Conservation (phyloP, 1,140 invertebrate species). For the Dendroctonus ponderosae region DNA sequence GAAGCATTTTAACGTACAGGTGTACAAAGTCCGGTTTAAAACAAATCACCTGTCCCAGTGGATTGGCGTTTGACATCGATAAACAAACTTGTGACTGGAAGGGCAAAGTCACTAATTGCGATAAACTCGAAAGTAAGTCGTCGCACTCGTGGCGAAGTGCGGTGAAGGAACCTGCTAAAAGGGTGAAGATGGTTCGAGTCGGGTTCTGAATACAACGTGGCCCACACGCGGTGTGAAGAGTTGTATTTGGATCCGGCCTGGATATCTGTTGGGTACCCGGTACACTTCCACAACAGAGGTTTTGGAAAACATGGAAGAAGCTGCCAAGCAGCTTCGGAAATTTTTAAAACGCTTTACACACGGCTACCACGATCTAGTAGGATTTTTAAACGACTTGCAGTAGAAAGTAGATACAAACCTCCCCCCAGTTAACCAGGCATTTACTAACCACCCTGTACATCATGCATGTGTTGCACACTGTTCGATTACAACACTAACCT, state of each 20-base stretch:
- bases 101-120: constrained; percentile 93
- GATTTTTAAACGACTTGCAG: constrained; percentile 9
- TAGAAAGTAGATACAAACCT: constrained; percentile 15
- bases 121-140: constrained; percentile 93
- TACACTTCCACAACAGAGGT: no score
- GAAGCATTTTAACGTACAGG: constrained; percentile 57
- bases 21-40: constrained; percentile 89
- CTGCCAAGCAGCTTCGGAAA: no score
- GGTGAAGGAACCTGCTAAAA: constrained; percentile 40
- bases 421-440: no score
- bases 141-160: constrained; percentile 37
- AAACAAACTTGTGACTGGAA: constrained; percentile 98
- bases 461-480: no score
- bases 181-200: constrained; percentile 5
- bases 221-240: no score
- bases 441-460: no score
- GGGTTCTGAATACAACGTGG: neutral
- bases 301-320: no score
- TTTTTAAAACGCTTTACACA: constrained; percentile 3
- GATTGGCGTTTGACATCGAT: constrained; percentile 93
- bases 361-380: neutral
- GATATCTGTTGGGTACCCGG: no score
- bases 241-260: no score
- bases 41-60: constrained; percentile 91
- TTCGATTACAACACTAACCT: no score